These are phyloP conservation scores for Erpetoichthys calabaricus DNA, from an alignment of 2,797 vertebrate genomes.

Conservation along the genomic window DNA sequence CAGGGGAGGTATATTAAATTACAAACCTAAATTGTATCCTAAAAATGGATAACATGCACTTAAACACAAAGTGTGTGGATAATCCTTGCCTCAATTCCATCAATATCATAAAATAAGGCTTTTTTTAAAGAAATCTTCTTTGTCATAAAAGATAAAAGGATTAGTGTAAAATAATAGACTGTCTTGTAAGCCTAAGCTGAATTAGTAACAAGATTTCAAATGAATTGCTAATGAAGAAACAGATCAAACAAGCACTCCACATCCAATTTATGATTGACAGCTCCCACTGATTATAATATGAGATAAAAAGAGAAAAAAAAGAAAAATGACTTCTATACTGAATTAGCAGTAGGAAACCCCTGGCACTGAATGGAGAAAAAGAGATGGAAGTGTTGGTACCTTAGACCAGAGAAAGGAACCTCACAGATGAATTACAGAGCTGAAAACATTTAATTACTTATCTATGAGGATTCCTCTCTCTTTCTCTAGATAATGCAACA, in stretches of 20 bases:
- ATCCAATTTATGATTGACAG: slow-evolving; percentile 14
- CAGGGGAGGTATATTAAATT: not conserved
- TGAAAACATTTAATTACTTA: too few species aligned
- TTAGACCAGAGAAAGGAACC: too few species aligned
- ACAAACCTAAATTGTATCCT: not conserved
- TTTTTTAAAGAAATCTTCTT: slow-evolving; percentile 26
- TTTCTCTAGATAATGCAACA: too few species aligned
- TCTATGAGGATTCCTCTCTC: too few species aligned
- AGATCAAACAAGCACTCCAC: slow-evolving; percentile 17
- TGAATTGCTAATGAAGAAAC: slow-evolving; percentile 10
- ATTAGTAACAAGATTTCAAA: slow-evolving; percentile 6
- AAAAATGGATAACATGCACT: slow-evolving; percentile 1
- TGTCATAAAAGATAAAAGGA: slow-evolving; percentile 27
- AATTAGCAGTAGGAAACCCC: not conserved
- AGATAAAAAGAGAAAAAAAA: not conserved
- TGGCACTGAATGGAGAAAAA: not conserved
- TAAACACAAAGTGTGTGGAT: not conserved
- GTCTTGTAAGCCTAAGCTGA: not conserved
- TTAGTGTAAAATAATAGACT: slow-evolving; percentile 10
- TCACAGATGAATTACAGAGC: too few species aligned
- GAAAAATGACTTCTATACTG: not conserved
- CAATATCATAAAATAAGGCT: slow-evolving; percentile 3
- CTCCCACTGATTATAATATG: not conserved
- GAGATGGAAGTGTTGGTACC: too few species aligned
- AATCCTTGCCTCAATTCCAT: not conserved